A percentile compares a stretch with the other conserved stretches of the same genome.
Conservation (phyloP, 1,140 invertebrate genomes). For the Ceratina australensis region DNA sequence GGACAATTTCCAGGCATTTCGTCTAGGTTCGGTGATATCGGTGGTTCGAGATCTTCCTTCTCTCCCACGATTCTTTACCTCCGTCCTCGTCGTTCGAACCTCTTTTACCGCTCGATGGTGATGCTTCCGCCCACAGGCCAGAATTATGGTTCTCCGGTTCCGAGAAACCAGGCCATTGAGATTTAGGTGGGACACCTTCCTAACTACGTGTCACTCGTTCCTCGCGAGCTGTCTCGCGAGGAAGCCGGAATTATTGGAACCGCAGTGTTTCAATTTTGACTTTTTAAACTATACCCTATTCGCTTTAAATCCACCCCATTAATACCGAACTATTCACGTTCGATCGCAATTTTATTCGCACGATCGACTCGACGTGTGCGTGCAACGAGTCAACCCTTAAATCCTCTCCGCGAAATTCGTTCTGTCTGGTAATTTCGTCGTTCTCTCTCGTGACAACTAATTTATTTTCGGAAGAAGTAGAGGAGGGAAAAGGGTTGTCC, state of each 20-base stretch:
- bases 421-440: constrained; percentile 63
- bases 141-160: constrained; percentile 59
- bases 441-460: constrained; percentile 66
- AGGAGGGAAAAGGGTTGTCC: too few relatives aligned
- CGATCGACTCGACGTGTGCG: constrained; percentile 3
- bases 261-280: constrained; percentile 42
- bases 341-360: background rate
- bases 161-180: constrained; percentile 54
- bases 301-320: constrained; percentile 22
- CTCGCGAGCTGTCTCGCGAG: background rate
- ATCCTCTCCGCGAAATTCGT: constrained; percentile 53
- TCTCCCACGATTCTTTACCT: too few relatives aligned
- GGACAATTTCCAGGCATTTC: too few relatives aligned
- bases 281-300: constrained; percentile 10
- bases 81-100: background rate
- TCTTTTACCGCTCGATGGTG: background rate
- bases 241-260: constrained; percentile 38
- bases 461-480: constrained; percentile 49
- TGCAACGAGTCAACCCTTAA: constrained; percentile 39
- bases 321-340: constrained; percentile 2
- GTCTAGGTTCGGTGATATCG: too few relatives aligned
- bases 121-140: constrained; percentile 24
- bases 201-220: constrained; percentile 56
- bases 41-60: too few relatives aligned
- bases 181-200: constrained; percentile 48